phyloP scores from a whole-genome alignment of 2,797 vertebrate species.

The Premnoplex brunnescens region DNA sequence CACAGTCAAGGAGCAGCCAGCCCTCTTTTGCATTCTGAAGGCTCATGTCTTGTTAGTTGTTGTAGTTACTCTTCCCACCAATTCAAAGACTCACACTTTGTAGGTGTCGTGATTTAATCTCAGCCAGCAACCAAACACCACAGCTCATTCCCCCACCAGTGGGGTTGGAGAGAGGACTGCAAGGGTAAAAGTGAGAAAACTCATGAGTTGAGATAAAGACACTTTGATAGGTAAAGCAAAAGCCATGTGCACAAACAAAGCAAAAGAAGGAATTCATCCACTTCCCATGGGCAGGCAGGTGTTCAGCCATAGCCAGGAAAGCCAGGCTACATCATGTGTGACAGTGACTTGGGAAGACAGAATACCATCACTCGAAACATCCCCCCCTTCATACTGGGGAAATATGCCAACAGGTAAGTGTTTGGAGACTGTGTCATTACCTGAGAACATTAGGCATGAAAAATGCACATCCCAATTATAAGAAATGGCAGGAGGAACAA shows the following conservation, averaged over 20 bases:
- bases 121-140: not conserved
- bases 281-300: not conserved
- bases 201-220: not conserved
- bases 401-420: not conserved
- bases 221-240: not conserved
- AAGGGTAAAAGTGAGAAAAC: not conserved
- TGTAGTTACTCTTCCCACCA: not conserved
- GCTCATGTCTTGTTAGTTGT: not conserved
- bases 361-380: not conserved
- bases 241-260: not conserved
- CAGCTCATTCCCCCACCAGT: not conserved
- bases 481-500: not conserved
- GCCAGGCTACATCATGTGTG: rapidly evolving
- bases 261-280: not conserved
- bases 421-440: not conserved
- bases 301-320: not conserved
- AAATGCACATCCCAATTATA: not conserved
- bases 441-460: not conserved
- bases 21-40: not conserved
- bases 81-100: not conserved
- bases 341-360: not conserved
- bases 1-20: not conserved
- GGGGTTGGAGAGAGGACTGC: rapidly evolving
- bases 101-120: not conserved
- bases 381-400: not conserved